phyloP scores from a whole-genome alignment of 2,888 invertebrate species.

The Camponotus fellah region DNA sequence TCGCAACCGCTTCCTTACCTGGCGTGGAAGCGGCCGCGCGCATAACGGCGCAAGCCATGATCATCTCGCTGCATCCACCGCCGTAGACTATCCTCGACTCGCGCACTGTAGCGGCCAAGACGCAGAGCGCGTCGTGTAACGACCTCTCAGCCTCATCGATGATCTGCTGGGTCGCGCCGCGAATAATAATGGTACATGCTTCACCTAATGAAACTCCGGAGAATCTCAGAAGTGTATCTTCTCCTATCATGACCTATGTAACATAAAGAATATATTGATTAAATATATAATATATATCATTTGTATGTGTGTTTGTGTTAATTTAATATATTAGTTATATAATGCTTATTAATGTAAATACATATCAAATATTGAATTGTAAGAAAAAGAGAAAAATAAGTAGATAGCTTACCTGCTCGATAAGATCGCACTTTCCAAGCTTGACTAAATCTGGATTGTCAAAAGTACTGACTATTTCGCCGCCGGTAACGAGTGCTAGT shows the following conservation, averaged over 20 bases:
- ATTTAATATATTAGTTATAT: background rate
- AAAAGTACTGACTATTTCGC: conserved; percentile 99
- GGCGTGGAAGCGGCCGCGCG: conserved; percentile 94
- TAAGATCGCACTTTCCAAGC: conserved; percentile 97
- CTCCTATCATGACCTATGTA: conserved; percentile 96
- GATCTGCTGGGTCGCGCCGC: conserved; percentile 99
- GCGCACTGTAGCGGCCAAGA: conserved; percentile 97
- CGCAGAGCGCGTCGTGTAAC: conserved; percentile 99
- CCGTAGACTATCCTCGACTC: conserved; percentile 97
- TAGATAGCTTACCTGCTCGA: conserved; percentile 92
- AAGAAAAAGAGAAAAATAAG: background rate
- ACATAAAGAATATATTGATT: background rate
- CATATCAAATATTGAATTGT: background rate
- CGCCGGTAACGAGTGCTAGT: conserved; percentile 98
- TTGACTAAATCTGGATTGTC: conserved; percentile 97
- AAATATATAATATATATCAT: conserved; percentile 1
- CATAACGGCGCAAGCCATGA: conserved; percentile 98
- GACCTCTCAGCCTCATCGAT: conserved; percentile 99
- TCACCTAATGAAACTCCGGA: conserved; percentile 97
- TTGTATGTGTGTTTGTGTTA: background rate
- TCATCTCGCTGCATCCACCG: conserved; percentile 97
- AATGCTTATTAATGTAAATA: conserved; percentile 5
- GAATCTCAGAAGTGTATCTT: conserved; percentile 97
- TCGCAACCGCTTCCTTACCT: conserved; percentile 99
- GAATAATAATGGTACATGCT: conserved; percentile 98